Base-by-base conservation (phyloP, 2,888 invertebrate genomes). In the Cephus spinipes region DNA sequence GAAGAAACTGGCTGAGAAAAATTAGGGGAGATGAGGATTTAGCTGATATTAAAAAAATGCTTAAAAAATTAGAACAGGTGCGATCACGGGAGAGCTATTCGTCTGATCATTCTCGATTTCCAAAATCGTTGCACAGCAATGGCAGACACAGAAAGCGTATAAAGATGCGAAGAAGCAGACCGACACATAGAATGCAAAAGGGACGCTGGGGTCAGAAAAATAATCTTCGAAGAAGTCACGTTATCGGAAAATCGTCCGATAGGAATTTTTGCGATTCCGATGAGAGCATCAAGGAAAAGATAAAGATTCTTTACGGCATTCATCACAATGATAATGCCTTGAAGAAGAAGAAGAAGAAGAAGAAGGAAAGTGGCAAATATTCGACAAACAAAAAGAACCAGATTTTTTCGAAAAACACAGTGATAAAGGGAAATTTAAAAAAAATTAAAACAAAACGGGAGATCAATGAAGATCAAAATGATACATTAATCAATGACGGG, bases 1-100 rank as follows among this genome's bases (percentile, higher is more conserved):
- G 85, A 40, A 82, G 68, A 30, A 80, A 82, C 74, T 85, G 85
- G 85, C 71, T 79, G 23, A 77, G 78, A 11, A 84, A 85, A 55
- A 79, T 36, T 36, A 35, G 35, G 23, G 12, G 1, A 71, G 31
- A 71, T 40, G 23, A 33, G 75, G 71, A 6, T 23, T 68, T 23
- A 15, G 55, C 55, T 23, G 9, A 55, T 23, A 23, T 55, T 55
- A 55, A 9, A 55, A 55, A 55, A 55, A 23, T 55, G 23, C 9
- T 55, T 23, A 55, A 23, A 23, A 55, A 55, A 55, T 23, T 55
- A 9, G 2, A 15, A 55, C 55, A 55, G 55, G 2, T 55, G 23
- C 23, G 55, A 55, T 55, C 23, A 23, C 23, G 1, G 23, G 55
- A 55, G 0, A 55, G 2, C 23, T 23, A 55, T 55, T 55, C 23